phyloP scores from a whole-genome alignment of 2,113 vertebrate genomes.

The Campylomormyrus tamandua region DNA sequence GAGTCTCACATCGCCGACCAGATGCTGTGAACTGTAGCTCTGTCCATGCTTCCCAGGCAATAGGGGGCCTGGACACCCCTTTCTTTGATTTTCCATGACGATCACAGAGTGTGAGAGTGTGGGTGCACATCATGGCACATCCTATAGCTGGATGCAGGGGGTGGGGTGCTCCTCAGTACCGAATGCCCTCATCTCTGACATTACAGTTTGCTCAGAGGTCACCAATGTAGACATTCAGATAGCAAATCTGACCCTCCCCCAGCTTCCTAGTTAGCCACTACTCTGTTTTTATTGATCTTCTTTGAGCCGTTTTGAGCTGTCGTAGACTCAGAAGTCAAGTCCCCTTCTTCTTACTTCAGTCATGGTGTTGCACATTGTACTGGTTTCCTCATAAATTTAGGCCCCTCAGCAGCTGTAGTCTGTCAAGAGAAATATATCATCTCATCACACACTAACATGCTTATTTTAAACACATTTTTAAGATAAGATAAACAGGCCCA shows the following conservation, averaged over 20 bases:
- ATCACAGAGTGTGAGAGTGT: not conserved
- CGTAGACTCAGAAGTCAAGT: not conserved
- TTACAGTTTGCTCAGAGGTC: conserved; percentile 22
- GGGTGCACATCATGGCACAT: not conserved
- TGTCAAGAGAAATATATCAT: not conserved
- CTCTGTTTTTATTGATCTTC: conserved; percentile 14
- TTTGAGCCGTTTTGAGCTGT: not conserved
- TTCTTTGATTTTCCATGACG: not conserved
- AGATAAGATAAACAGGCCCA: not conserved
- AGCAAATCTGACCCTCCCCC: not conserved
- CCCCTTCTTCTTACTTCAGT: not conserved
- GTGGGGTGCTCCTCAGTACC: not conserved
- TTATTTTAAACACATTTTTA: not conserved
- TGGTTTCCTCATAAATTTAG: not conserved
- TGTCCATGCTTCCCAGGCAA: not conserved
- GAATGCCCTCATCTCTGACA: conserved; percentile 28
- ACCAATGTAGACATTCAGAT: conserved; percentile 18
- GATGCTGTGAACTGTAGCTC: not conserved
- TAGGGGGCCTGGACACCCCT: not conserved
- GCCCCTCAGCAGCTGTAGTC: not conserved
- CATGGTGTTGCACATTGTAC: not conserved
- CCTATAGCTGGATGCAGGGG: not conserved
- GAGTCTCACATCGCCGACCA: not conserved
- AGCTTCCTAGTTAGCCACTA: conserved; percentile 20
- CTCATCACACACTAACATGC: not conserved